Evolutionary conservation across 2,797 vertebrate genomes (phyloP).

Genomic region (Macrochelys suwanniensis): DNA sequence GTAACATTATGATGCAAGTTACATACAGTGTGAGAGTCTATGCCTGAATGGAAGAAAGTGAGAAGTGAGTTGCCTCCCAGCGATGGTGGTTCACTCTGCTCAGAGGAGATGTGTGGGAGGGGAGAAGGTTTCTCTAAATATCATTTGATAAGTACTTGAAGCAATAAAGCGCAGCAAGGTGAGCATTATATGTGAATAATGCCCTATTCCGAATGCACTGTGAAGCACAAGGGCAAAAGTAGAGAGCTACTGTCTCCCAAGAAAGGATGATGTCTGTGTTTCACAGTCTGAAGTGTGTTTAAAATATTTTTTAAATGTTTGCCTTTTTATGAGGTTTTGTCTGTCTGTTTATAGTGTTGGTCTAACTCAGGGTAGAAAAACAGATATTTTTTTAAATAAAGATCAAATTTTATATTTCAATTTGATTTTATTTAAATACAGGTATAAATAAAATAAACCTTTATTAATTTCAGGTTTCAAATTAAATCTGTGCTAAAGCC

Average conservation of each 20-base stretch:
- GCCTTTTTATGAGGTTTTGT: neutral
- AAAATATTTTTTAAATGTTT: neutral
- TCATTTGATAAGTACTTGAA: neutral
- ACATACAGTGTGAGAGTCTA: neutral
- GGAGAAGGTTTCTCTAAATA: neutral
- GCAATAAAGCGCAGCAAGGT: neutral
- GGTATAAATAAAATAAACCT: neutral
- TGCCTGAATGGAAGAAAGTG: fast-evolving
- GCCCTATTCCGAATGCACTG: neutral
- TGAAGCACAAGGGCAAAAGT: neutral
- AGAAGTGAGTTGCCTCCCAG: neutral
- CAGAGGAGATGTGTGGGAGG: neutral
- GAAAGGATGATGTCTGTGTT: neutral
- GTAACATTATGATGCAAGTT: neutral
- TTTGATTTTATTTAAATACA: neutral
- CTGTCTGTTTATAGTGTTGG: neutral
- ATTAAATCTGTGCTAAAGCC: neutral
- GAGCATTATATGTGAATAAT: neutral
- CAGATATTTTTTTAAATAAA: neutral
- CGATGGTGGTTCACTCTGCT: neutral
- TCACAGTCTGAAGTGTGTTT: neutral
- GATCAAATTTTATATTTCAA: neutral
- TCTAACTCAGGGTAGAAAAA: neutral
- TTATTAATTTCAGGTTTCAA: neutral
- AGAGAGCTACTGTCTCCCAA: neutral